These are phyloP conservation scores for Neoascia interrupta DNA, from an alignment of 2,888 invertebrate genomes.

Conservation along the genomic window DNA sequence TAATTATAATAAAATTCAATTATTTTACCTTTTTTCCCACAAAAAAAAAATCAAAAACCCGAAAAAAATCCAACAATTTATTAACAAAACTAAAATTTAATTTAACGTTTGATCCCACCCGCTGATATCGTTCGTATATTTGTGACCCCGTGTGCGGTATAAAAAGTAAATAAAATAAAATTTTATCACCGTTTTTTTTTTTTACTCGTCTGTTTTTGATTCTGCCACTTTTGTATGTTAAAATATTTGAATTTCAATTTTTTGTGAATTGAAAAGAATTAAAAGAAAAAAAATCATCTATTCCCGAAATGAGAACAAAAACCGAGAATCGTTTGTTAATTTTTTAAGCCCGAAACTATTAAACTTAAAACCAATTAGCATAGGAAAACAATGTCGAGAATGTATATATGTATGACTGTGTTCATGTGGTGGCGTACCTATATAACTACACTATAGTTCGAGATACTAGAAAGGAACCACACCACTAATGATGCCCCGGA, in stretches of 20 bases:
- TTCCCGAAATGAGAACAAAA: neutral
- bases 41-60: too few species aligned
- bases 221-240: too few species aligned
- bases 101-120: too few species aligned
- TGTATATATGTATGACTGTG: neutral
- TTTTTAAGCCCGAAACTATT: slow-evolving; percentile 35
- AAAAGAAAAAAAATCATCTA: neutral
- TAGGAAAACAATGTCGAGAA: slow-evolving; percentile 34
- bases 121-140: too few species aligned
- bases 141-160: too few species aligned
- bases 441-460: neutral
- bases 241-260: slow-evolving; percentile 28
- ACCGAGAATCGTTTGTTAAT: slow-evolving; percentile 32
- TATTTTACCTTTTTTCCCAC: too few species aligned
- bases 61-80: too few species aligned
- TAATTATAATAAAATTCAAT: too few species aligned
- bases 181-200: slow-evolving; percentile 47
- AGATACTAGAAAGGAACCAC: too few species aligned
- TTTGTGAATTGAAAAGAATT: too few species aligned
- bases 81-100: too few species aligned
- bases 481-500: neutral
- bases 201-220: slow-evolving; percentile 11
- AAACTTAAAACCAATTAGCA: slow-evolving; percentile 54
- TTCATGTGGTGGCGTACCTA: too few species aligned
- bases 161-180: slow-evolving; percentile 42